Evolutionary conservation across 2,888 invertebrate species (phyloP).

Genomic region (Pyralis farinalis): DNA sequence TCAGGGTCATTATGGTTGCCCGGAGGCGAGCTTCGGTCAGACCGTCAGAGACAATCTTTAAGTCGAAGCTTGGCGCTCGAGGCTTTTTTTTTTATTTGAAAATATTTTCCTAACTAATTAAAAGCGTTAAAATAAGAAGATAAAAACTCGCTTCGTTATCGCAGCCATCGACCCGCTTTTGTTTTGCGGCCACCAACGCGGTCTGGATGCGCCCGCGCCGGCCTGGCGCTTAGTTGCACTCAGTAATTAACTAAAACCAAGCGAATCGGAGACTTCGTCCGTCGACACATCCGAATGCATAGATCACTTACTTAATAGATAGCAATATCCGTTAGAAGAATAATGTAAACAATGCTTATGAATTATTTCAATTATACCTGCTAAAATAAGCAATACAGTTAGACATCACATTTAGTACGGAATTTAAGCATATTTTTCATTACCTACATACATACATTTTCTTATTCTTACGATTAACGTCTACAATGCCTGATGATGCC

Average conservation of each 20-base stretch:
- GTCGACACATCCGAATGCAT: slow-evolving; percentile 10
- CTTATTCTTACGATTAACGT: no score
- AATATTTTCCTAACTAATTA: slow-evolving; percentile 81
- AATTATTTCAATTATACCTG: no score
- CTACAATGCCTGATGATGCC: no score
- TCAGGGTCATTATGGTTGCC: slow-evolving; percentile 56
- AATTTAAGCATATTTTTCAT: no score
- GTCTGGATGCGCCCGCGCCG: slow-evolving; percentile 41
- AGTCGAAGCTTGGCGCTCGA: slow-evolving; percentile 50
- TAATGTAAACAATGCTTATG: no score
- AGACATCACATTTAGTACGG: no score
- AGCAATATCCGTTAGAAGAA: not conserved
- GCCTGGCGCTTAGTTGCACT: slow-evolving; percentile 53
- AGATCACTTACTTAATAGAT: slow-evolving; percentile 10
- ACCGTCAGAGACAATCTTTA: slow-evolving; percentile 68
- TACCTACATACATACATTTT: no score
- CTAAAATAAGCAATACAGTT: no score
- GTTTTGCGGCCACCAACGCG: slow-evolving; percentile 68
- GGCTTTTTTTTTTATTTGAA: slow-evolving; percentile 75
- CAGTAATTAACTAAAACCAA: slow-evolving; percentile 75
- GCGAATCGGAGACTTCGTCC: slow-evolving; percentile 31
- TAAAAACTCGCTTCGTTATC: slow-evolving; percentile 76
- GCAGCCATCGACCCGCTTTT: slow-evolving; percentile 77
- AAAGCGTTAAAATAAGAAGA: slow-evolving; percentile 79
- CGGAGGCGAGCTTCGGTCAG: slow-evolving; percentile 54